Percentiles rank a stretch among this genome's conserved stretches.
Evolutionary conservation across 1,140 invertebrate genomes (phyloP).

Genomic region (Diprion similis): DNA sequence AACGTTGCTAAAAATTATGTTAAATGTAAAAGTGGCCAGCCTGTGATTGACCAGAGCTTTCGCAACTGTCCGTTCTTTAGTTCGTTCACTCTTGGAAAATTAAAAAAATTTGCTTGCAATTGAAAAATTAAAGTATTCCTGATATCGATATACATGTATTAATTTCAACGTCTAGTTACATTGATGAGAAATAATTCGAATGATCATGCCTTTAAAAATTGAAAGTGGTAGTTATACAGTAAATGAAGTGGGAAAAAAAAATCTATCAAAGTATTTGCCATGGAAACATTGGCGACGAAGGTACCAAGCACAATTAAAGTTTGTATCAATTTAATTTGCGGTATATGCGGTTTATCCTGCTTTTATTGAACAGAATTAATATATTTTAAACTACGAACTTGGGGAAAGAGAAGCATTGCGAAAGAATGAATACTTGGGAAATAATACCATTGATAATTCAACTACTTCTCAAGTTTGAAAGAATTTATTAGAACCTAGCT

Average conservation of each 20-base stretch:
- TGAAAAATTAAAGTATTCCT: not conserved
- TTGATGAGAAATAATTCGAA: not conserved
- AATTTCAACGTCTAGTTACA: not conserved
- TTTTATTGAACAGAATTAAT: too few species aligned
- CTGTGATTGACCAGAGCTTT: too few species aligned
- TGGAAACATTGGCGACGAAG: constrained; percentile 60
- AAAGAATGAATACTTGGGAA: too few species aligned
- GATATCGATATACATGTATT: not conserved
- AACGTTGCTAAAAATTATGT: not conserved
- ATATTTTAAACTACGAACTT: too few species aligned
- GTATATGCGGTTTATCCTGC: too few species aligned
- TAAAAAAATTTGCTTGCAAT: not conserved
- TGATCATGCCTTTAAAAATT: constrained; percentile 56
- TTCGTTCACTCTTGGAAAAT: too few species aligned
- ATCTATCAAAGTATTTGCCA: constrained; percentile 50
- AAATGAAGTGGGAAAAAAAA: constrained; percentile 50
- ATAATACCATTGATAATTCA: too few species aligned
- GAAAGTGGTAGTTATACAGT: constrained; percentile 58
- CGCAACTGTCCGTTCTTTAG: too few species aligned
- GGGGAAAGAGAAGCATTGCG: too few species aligned
- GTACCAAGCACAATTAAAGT: constrained; percentile 34
- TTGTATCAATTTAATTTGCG: not conserved
- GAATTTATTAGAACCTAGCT: not conserved
- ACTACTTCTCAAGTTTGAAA: too few species aligned
- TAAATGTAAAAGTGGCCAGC: too few species aligned